Evolutionary conservation across 2,888 invertebrate genomes (phyloP).

Genomic region (Cephus pulcher): DNA sequence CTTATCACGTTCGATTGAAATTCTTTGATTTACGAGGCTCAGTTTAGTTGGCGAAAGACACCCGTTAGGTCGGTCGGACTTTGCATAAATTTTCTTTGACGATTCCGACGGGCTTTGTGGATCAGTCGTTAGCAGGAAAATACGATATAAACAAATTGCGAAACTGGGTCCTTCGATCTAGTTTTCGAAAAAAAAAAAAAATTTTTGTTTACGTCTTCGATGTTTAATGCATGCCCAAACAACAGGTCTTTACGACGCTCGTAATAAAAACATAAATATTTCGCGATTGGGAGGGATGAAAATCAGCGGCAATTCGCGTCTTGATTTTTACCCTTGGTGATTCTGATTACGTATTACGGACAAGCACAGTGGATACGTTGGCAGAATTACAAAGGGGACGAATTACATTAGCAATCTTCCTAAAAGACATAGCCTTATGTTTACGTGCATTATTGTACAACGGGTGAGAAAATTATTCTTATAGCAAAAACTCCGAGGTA

Average conservation of each 20-base stretch:
- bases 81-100: not conserved
- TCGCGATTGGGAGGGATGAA: not conserved
- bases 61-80: not conserved
- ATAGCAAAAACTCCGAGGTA: not conserved
- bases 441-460: not conserved
- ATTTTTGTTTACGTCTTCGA: not conserved
- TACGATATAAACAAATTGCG: not conserved
- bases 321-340: not conserved
- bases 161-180: not conserved
- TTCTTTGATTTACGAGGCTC: not conserved
- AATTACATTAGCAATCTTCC: not conserved
- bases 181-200: not conserved
- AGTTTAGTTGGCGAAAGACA: not conserved
- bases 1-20: not conserved
- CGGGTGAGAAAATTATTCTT: not conserved
- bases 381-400: not conserved
- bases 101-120: not conserved
- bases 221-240: not conserved
- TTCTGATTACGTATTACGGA: not conserved
- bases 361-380: not conserved
- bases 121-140: not conserved
- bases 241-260: not conserved
- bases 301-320: not conserved
- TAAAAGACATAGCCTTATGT: not conserved
- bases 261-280: not conserved